These are phyloP conservation scores for Solea senegalensis DNA, from an alignment of 2,113 vertebrate genomes.

Conservation along the genomic window DNA sequence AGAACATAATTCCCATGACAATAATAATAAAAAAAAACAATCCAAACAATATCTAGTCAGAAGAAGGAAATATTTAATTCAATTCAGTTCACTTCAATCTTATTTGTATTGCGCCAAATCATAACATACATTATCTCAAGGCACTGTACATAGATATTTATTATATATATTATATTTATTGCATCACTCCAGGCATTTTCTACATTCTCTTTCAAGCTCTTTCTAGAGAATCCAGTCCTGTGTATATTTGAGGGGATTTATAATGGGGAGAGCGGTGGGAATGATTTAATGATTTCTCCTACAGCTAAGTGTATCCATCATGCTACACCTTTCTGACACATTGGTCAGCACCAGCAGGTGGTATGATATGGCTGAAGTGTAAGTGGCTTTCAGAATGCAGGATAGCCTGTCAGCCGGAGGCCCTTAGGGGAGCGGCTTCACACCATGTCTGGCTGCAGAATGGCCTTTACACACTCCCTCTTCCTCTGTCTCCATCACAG, in stretches of 20 bases:
- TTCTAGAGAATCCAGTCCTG: slow-evolving; percentile 4
- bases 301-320: slow-evolving; percentile 72
- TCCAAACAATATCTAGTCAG: neutral
- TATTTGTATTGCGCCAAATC: no score
- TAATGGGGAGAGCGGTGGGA: slow-evolving; percentile 42
- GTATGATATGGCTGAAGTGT: slow-evolving; percentile 73
- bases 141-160: no score
- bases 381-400: slow-evolving; percentile 79
- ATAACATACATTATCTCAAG: no score
- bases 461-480: slow-evolving; percentile 66
- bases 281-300: slow-evolving; percentile 64
- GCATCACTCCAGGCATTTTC: neutral
- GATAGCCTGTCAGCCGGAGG: slow-evolving; percentile 75
- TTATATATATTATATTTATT: neutral
- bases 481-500: slow-evolving; percentile 23
- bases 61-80: neutral
- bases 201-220: neutral
- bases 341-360: slow-evolving; percentile 75
- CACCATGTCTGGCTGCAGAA: slow-evolving; percentile 63
- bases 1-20: neutral
- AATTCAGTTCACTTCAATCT: no score
- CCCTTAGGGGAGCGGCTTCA: slow-evolving; percentile 68
- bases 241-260: slow-evolving; percentile 11
- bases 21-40: neutral
- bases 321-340: slow-evolving; percentile 56